A percentile compares a stretch with the other conserved stretches of the same genome.
These are phyloP conservation scores for Heterochromis multidens DNA, from an alignment of 2,113 vertebrate species.

Conservation along the genomic window DNA sequence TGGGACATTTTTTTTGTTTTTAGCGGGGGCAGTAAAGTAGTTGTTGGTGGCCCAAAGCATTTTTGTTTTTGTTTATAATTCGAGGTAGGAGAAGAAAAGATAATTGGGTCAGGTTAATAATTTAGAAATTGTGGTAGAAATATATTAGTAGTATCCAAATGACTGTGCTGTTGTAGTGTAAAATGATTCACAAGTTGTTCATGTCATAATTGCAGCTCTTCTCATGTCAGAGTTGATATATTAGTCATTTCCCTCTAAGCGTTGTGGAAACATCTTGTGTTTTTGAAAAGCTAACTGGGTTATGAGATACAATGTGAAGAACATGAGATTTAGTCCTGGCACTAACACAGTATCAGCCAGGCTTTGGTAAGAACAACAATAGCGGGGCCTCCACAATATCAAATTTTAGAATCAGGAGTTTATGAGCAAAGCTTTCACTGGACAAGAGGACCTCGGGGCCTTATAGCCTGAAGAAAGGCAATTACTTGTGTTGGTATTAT, in stretches of 20 bases:
- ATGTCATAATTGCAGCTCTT: constrained; percentile 1
- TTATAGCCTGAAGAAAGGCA: constrained; percentile 74
- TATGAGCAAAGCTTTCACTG: constrained; percentile 75
- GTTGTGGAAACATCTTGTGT: constrained; percentile 65
- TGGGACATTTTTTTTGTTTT: constrained; percentile 16
- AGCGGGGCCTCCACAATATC: constrained; percentile 65
- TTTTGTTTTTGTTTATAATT: constrained; percentile 8
- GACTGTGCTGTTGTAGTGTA: neutral
- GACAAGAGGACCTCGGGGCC: constrained; percentile 76
- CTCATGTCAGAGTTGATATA: constrained; percentile 30
- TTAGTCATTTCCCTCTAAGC: constrained; percentile 53
- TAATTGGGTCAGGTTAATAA: neutral
- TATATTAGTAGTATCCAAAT: neutral
- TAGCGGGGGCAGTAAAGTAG: neutral
- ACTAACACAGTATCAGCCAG: constrained; percentile 52
- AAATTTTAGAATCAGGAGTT: constrained; percentile 76
- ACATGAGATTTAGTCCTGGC: constrained; percentile 67
- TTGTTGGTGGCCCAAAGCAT: constrained; percentile 35
- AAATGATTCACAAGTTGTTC: constrained; percentile 18
- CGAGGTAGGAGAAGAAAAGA: neutral
- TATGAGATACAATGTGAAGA: constrained; percentile 70
- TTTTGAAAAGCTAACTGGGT: constrained; percentile 72
- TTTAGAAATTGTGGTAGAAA: neutral
- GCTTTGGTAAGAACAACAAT: constrained; percentile 62
- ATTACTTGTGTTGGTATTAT: constrained; percentile 79